A percentile compares a stretch with the other conserved stretches of the same genome.
phyloP scores from a whole-genome alignment of 2,888 invertebrate genomes.

The Ceriagrion tenellum region DNA sequence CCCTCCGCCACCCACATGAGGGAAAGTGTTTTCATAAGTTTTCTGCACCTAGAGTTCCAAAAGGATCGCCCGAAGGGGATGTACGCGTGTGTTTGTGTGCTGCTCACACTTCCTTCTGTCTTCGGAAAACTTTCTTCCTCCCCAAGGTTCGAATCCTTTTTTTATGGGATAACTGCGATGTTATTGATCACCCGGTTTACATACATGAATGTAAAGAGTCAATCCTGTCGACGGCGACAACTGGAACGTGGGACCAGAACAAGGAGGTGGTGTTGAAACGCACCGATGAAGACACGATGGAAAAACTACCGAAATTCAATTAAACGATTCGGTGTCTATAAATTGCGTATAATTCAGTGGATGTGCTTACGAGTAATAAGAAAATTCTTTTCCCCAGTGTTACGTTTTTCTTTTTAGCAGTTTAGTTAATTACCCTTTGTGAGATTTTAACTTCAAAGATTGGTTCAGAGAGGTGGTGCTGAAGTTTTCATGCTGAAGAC shows the following conservation, averaged over 20 bases:
- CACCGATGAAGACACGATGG: no score
- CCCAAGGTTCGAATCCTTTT: neutral
- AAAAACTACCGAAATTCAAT: no score
- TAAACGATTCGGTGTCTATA: no score
- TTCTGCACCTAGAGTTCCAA: neutral
- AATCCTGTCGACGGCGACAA: neutral
- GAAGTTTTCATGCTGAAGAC: no score
- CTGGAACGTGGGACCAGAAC: neutral
- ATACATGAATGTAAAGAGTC: neutral
- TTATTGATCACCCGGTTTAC: neutral
- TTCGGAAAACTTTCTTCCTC: neutral
- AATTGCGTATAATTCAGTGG: no score
- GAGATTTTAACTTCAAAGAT: no score
- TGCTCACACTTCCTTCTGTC: neutral
- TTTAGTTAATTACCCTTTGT: no score
- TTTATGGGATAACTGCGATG: neutral
- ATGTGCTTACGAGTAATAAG: no score
- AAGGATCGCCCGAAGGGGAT: neutral
- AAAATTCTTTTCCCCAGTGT: no score
- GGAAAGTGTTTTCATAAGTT: conserved; percentile 12
- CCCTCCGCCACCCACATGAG: neutral
- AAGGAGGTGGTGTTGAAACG: neutral
- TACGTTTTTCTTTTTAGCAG: no score
- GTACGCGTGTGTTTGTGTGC: no score
- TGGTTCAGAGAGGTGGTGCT: no score